A percentile compares a stretch with the other conserved stretches of the same genome.
phyloP scores from a whole-genome alignment of 2,797 vertebrate species.

The Strix occidentalis region DNA sequence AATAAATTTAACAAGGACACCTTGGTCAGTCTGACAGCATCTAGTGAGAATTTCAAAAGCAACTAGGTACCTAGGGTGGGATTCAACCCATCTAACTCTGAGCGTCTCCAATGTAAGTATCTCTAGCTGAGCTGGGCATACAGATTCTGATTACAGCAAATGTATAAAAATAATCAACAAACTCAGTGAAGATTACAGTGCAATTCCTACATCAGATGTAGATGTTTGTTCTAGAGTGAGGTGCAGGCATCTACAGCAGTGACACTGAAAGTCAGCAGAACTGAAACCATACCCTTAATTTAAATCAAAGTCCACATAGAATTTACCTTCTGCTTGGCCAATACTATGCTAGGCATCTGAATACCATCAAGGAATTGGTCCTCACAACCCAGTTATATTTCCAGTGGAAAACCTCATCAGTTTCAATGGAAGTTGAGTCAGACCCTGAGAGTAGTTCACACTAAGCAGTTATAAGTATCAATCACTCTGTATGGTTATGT shows the following conservation, averaged over 20 bases:
- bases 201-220: accelerated
- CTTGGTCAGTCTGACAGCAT: not conserved
- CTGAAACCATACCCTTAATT: not conserved
- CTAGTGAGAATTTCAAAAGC: not conserved
- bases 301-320: not conserved
- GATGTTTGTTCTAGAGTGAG: not conserved
- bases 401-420: not conserved
- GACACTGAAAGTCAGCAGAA: not conserved
- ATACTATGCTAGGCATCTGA: not conserved
- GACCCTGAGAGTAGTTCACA: not conserved
- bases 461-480: not conserved
- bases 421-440: not conserved
- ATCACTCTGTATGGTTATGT: not conserved
- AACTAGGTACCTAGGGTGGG: not conserved
- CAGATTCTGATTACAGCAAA: not conserved
- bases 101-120: not conserved
- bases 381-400: not conserved
- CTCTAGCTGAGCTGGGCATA: not conserved
- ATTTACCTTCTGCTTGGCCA: not conserved
- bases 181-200: not conserved
- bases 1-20: not conserved
- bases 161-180: not conserved
- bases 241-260: not conserved
- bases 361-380: not conserved
- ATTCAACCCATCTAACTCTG: not conserved